Conservation (phyloP, 2,888 invertebrate species). For the Coelopa pilipes region DNA sequence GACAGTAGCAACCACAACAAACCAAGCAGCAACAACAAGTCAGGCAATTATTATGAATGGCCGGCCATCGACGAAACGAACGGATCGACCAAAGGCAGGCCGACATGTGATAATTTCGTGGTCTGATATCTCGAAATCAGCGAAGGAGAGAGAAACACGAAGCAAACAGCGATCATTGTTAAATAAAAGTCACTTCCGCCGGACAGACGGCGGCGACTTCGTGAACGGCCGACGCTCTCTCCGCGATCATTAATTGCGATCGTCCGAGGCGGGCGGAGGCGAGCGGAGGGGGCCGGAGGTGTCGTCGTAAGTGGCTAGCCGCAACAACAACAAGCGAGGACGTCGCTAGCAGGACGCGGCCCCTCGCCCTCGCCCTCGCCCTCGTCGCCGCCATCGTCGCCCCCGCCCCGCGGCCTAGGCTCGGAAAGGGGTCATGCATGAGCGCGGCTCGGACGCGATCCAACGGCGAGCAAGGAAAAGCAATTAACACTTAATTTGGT, state of each 20-base stretch:
- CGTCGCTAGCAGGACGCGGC: too few species aligned
- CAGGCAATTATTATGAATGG: constrained; percentile 23
- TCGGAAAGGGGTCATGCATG: constrained; percentile 13
- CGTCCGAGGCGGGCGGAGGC: background rate
- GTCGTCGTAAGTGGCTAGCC: background rate
- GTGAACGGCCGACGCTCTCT: background rate
- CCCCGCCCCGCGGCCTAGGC: background rate
- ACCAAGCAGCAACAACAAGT: background rate
- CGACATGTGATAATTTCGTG: constrained; percentile 14
- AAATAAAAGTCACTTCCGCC: constrained; percentile 31
- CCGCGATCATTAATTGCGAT: constrained; percentile 22
- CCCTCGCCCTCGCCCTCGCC: background rate
- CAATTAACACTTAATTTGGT: constrained; percentile 32
- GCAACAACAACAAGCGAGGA: too few species aligned
- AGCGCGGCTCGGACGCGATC: background rate
- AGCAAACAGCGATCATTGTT: constrained; percentile 5
- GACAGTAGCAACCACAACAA: background rate
- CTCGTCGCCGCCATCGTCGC: background rate
- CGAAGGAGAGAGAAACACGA: constrained; percentile 1
- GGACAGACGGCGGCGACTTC: background rate
- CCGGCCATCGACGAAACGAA: background rate
- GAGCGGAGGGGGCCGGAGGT: too few species aligned
- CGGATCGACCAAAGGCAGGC: too few species aligned
- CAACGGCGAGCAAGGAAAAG: constrained; percentile 6
- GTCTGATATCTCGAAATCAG: constrained; percentile 19